Conservation (phyloP, 2,888 invertebrate species). For the Pyrochroa serraticornis region DNA sequence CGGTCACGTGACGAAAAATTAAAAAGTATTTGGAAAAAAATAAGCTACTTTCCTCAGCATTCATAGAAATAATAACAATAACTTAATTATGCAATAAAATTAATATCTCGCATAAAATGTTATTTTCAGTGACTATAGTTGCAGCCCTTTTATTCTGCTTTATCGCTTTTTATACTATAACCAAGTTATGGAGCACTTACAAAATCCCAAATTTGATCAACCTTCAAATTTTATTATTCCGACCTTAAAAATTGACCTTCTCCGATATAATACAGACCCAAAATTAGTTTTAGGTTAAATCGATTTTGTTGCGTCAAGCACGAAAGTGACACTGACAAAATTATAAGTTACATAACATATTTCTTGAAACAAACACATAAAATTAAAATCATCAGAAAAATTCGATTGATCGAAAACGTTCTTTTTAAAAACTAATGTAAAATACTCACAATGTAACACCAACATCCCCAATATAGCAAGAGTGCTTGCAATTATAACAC, state of each 20-base stretch:
- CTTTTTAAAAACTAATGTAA: no score
- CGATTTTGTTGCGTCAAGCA: conserved; percentile 28
- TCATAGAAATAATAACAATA: no score
- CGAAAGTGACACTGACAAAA: conserved; percentile 11
- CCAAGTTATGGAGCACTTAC: no score
- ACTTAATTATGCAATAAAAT: no score
- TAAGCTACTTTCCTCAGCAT: no score
- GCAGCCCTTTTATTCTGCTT: no score
- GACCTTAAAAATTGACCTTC: conserved; percentile 14
- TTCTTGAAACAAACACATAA: not conserved
- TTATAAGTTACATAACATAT: conserved; percentile 15
- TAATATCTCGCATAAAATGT: no score
- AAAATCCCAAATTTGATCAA: not conserved
- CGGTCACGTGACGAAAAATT: no score
- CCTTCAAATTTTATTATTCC: conserved; percentile 14
- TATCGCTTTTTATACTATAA: no score
- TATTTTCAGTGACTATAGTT: no score
- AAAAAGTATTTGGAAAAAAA: no score
- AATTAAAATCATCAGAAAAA: not conserved
- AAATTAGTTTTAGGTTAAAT: conserved; percentile 32
- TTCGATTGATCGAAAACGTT: no score
- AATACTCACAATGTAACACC: conserved; percentile 24
- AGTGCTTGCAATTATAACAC: conserved; percentile 10
- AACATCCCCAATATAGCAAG: conserved; percentile 13
- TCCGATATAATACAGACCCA: conserved; percentile 4